phyloP scores from a whole-genome alignment of 2,888 invertebrate species.

The Endotricha flammealis region DNA sequence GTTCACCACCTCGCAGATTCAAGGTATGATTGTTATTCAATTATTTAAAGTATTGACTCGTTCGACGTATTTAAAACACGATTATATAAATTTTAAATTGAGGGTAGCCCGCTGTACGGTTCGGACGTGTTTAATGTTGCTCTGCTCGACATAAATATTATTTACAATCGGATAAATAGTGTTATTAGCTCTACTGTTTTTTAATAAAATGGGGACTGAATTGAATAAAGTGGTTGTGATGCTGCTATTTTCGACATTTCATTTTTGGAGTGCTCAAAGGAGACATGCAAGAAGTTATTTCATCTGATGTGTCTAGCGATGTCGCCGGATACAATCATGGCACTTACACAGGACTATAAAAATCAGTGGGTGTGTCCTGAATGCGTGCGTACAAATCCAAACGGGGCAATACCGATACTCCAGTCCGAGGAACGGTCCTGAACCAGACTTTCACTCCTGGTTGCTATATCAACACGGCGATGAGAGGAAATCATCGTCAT shows the following conservation, averaged over 20 bases:
- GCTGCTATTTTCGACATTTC: slow-evolving; percentile 5
- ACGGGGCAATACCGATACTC: no score
- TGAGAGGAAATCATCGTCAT: neutral
- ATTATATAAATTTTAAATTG: no score
- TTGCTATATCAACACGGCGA: neutral
- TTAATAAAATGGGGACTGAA: no score
- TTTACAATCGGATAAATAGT: no score
- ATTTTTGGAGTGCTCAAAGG: slow-evolving; percentile 9
- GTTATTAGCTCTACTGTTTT: no score
- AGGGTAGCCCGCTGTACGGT: no score
- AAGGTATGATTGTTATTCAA: no score
- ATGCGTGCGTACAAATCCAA: slow-evolving; percentile 9
- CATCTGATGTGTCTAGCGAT: slow-evolving; percentile 6
- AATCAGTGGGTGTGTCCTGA: slow-evolving; percentile 8
- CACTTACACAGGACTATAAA: slow-evolving; percentile 8
- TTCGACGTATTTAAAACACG: no score
- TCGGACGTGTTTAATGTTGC: no score
- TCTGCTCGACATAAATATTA: no score
- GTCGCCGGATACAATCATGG: neutral
- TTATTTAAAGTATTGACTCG: no score
- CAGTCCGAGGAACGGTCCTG: no score
- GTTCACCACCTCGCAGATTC: slow-evolving; percentile 94
- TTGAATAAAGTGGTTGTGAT: neutral
- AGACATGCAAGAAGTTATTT: slow-evolving; percentile 6
- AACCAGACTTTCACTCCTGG: neutral